These are phyloP conservation scores for Silurus glanis DNA, from an alignment of 2,113 vertebrate genomes.

Conservation along the genomic window DNA sequence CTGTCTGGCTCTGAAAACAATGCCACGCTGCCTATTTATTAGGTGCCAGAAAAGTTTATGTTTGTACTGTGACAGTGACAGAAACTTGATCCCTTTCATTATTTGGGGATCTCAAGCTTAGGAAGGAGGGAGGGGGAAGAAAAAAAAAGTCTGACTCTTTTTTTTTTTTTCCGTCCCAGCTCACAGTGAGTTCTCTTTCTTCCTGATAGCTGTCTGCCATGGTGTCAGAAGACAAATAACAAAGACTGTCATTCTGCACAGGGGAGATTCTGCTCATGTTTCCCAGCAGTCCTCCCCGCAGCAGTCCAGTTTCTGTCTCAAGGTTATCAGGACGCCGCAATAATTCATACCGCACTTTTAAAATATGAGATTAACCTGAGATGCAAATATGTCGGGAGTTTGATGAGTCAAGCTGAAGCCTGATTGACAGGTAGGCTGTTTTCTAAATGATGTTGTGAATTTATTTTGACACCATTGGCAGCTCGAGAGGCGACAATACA, in stretches of 20 bases:
- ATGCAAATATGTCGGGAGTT: constrained; percentile 6
- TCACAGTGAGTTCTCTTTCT: constrained; percentile 74
- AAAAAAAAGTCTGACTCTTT: constrained; percentile 65
- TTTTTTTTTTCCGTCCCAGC: constrained; percentile 60
- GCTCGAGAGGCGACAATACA: constrained; percentile 45
- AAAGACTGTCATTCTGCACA: constrained; percentile 74
- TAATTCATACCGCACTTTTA: constrained; percentile 24
- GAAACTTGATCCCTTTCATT: constrained; percentile 80
- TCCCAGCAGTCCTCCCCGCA: constrained; percentile 38
- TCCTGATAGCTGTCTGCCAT: constrained; percentile 80
- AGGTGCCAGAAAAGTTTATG: constrained; percentile 82
- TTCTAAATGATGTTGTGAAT: constrained; percentile 54
- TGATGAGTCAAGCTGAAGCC: constrained; percentile 45
- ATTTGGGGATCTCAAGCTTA: constrained; percentile 64
- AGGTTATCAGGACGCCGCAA: constrained; percentile 19
- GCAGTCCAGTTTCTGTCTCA: constrained; percentile 46
- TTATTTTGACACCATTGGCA: constrained; percentile 51
- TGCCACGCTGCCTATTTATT: constrained; percentile 81
- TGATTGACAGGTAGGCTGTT: constrained; percentile 50
- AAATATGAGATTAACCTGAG: constrained; percentile 40
- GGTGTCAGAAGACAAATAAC: constrained; percentile 77
- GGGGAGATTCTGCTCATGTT: constrained; percentile 70
- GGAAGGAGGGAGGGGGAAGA: constrained; percentile 4
- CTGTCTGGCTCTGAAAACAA: constrained; percentile 81
- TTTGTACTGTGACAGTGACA: constrained; percentile 81